Base-by-base conservation (phyloP, 2,888 invertebrate species). In the Lycocerus yunnanus region DNA sequence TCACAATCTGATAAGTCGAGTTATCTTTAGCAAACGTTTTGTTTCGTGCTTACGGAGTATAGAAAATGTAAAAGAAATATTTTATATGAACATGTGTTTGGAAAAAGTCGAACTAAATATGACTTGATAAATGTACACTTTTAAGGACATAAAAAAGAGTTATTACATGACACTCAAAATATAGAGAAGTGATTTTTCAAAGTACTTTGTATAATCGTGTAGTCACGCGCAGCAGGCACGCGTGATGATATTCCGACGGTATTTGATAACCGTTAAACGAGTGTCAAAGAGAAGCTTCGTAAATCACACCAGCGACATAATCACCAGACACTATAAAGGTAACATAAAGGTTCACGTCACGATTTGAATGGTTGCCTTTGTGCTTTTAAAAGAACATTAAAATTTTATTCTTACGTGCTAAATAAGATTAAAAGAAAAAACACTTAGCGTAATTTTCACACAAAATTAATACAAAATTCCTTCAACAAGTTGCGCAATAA, bases 1-100 rank as follows among this genome's bases (percentile, higher is more conserved):
- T 84, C 81, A 82, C 85, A 85, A 85, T 85, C 85, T 84, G 84
- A 85, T 86, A 84, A 79, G 75, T 75, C 72, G 27, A 72, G 70
- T 77, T 20, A 67, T 71, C 69, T 59, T 61, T 18, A 58, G 68
- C 58, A 43, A 60, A 72, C 71, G 27, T 63, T 63, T 63, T 63
- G 18, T 63, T 63, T 63, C 61, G 16, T 63, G 16, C 20, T 63
- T 63, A 63, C 16, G 18, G 61, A 43, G 20, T 20, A 18, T 66
- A 21, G 66, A 74, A 74, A 63, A 71, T 63, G 20, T 68, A 61
- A 58, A 18, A 63, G 16, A 69, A 72, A 58, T 72, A 71, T 66
- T 72, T 72, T 60, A 69, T 69, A 58, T 70, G 68, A 58, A 69
- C 65, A 70, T 61, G 69, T 72, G 68, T 75, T 75, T 71, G 43